Evolutionary conservation across 1,140 invertebrate species (phyloP), one percentile per base, ranked within the genome.

Genomic region (Tetramorium alpestre): DNA sequence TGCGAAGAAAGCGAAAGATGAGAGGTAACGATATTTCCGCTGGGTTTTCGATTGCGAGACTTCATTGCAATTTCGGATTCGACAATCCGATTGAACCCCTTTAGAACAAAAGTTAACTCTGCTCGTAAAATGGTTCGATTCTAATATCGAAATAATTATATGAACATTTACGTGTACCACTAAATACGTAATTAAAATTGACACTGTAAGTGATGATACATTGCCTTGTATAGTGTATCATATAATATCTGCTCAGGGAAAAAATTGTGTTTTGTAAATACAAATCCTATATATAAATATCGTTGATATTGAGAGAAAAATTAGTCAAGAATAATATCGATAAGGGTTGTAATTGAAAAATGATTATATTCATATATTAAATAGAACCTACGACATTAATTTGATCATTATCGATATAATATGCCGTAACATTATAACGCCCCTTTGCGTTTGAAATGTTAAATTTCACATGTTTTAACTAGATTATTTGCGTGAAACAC

Each of bases 1-100:
- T 38, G 22, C n/a, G 3, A 18, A 51, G 56, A 38, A 44, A 67
- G 7, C 18, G 38, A 41, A 1, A 51, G n/a, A 6, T 47, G 54
- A 44, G n/a, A 49, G 41, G 3, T 51, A 72, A 85, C 51, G 86
- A 88, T 77, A 77, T 60, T 87, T 70, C 56, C 86, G 49, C 11
- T 25, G 62, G 28, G n/a, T 62, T 82, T 58, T 88, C 64, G 64
- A 88, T 75, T 82, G 78, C 51, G 38, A 22, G 44, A 47, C 38
- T 56, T 72, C 22, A 5, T 69, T 54, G 65, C 65, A 58, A 73
- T 82, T 33, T 73, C 18, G 25, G 10, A 22, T 72, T 11, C 33
- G 16, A 18, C 22, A 72, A 82, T 82, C 51, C 38, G 18, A 73
- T 81, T 65, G 28, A 25, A 25, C 3, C 22, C 11, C 38, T 11